Percentiles rank a stretch among this genome's conserved stretches.
phyloP scores from a whole-genome alignment of 2,113 vertebrate genomes.

The Ginglymostoma cirratum region DNA sequence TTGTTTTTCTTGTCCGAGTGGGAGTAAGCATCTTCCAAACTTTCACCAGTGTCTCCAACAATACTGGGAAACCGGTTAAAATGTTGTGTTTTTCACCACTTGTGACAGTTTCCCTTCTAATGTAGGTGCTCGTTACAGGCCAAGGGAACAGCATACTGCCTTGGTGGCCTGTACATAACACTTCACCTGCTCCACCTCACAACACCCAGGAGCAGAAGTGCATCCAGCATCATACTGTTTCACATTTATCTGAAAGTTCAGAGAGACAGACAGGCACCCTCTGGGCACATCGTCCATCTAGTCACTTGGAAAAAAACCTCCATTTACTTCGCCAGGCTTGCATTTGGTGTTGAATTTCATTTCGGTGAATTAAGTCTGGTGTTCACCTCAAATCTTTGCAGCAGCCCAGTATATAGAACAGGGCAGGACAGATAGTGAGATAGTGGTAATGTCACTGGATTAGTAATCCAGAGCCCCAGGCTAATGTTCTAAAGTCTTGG shows the following conservation, averaged over 20 bases:
- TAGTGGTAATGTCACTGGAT: too few relatives aligned
- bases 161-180: background rate
- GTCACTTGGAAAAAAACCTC: background rate
- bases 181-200: background rate
- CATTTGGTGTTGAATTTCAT: background rate
- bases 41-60: background rate
- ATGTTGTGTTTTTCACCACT: background rate
- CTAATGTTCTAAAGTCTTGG: too few relatives aligned
- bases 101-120: background rate
- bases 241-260: background rate
- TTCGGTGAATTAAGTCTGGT: background rate
- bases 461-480: too few relatives aligned
- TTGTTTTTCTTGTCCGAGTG: background rate
- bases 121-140: background rate
- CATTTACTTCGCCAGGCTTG: background rate
- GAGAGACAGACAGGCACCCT: background rate
- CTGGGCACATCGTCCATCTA: too few relatives aligned
- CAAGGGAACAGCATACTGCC: background rate
- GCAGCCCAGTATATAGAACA: background rate
- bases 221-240: background rate
- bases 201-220: background rate
- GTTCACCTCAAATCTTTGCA: background rate
- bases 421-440: too few relatives aligned
- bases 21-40: background rate
- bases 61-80: background rate